Base-by-base conservation (phyloP, 1,140 invertebrate genomes). In the Zaprionus africanus region DNA sequence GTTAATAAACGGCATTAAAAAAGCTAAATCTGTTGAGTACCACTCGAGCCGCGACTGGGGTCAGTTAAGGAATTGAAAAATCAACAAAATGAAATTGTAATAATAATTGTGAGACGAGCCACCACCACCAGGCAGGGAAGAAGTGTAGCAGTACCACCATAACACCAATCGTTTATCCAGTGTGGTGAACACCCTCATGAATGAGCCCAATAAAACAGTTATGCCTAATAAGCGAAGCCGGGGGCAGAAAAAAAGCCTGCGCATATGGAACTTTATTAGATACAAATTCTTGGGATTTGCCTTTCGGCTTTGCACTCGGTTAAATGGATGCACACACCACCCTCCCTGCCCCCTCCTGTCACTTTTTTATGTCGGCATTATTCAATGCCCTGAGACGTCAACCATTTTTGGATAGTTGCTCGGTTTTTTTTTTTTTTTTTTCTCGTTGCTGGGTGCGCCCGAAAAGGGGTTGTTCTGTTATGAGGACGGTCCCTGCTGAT, bases 221-320 rank as follows among this genome's bases (percentile, higher is more conserved):
- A 79, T 72, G 79, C 72, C 85, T 82, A 85, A 88, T 88, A 88
- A 85, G 72, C 63, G 75, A 72, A 49, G 41, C 41, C 41, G n/a
- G 41, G 41, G 58, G 51, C 36, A 38, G 38, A 34, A 28, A 15
- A 38, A 57, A 63, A 63, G 67, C 34, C 58, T 15, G 38, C 62
- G 74, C 85, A 88, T 88, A 88, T 88, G 85, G 81, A 88, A 79
- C 71, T 88, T 90, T 88, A 88, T 88, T 88, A 88, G 85, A 88
- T 88, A 90, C 76, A 85, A 88, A 90, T 88, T 85, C 75, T 84
- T 68, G 19, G 51, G 54, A 72, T 59, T 81, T 61, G 41, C 81
- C 69, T 66, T 22, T 22, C 60, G 53, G 57, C 75, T 58, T 28
- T 43, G 58, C 17, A 28, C 31, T 53, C 56, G 13, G 62, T 70